A percentile compares a stretch with the other conserved stretches of the same genome.
These are phyloP conservation scores for Bradypodion pumilum DNA, from an alignment of 2,797 vertebrate genomes.

Conservation along the genomic window DNA sequence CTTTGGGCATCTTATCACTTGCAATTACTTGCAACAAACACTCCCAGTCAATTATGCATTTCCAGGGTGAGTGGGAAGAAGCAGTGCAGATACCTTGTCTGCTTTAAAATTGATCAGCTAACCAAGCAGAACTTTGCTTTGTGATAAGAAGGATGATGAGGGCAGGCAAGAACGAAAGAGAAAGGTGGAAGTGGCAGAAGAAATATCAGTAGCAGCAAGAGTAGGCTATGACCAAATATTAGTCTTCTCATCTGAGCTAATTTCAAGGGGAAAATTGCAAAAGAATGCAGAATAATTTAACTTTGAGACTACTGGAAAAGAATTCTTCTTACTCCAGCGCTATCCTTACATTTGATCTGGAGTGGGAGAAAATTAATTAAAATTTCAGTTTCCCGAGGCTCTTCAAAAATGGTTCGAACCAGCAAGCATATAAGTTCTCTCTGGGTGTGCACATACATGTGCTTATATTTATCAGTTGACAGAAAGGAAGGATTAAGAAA, in stretches of 20 bases:
- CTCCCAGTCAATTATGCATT: conserved; percentile 62
- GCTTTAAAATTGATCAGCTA: conserved; percentile 59
- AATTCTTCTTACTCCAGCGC: conserved; percentile 4
- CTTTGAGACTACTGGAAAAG: conserved; percentile 40
- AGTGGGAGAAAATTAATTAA: conserved; percentile 60
- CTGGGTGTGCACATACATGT: background rate
- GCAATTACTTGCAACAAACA: conserved; percentile 34
- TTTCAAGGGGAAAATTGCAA: conserved; percentile 59
- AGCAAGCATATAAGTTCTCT: conserved; percentile 10
- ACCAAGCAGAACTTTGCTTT: conserved; percentile 37
- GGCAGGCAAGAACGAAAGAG: conserved; percentile 13
- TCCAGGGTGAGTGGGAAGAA: conserved; percentile 55
- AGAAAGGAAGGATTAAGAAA: background rate
- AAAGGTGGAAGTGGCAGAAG: conserved; percentile 27
- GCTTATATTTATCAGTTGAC: conserved; percentile 26
- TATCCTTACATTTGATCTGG: conserved; percentile 54
- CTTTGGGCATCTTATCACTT: conserved; percentile 18
- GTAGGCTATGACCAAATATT: conserved; percentile 46
- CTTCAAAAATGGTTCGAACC: conserved; percentile 38
- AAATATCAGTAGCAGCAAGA: conserved; percentile 29
- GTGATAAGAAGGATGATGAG: background rate
- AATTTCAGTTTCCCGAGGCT: conserved; percentile 53
- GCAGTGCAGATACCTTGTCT: conserved; percentile 48
- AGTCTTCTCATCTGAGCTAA: conserved; percentile 50
- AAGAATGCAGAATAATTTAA: conserved; percentile 52